phyloP scores from a whole-genome alignment of 23 tunicate species.

The Styela plicata region DNA sequence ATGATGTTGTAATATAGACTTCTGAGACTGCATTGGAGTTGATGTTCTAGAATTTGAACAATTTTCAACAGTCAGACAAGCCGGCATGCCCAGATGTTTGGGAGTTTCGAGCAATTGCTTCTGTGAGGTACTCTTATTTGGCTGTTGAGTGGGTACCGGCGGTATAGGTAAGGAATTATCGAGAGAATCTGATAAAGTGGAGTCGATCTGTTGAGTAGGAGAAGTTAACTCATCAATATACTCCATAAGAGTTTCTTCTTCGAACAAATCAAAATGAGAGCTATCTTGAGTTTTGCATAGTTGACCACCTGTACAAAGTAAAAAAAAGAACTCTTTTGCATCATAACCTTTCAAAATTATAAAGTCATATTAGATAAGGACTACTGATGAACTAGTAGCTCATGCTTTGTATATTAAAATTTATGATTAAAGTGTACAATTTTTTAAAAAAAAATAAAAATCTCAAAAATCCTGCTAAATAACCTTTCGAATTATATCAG shows the following conservation, averaged over 20 bases:
- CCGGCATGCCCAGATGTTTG: too few relatives aligned
- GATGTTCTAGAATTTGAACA: not conserved
- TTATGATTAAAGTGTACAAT: too few relatives aligned
- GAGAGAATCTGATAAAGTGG: not conserved
- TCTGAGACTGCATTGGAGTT: not conserved
- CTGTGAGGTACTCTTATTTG: not conserved
- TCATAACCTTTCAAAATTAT: too few relatives aligned
- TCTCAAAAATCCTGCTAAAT: too few relatives aligned
- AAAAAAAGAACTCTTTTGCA: too few relatives aligned
- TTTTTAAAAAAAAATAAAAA: too few relatives aligned
- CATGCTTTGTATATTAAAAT: too few relatives aligned
- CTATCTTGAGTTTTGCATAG: not conserved
- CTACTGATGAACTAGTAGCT: not conserved
- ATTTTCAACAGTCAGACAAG: not conserved
- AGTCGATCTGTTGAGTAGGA: conserved; percentile 6
- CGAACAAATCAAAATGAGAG: not conserved
- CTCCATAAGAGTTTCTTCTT: conserved; percentile 32
- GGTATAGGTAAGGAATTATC: not conserved
- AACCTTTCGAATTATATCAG: too few relatives aligned
- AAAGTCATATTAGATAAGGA: not conserved
- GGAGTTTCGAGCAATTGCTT: too few relatives aligned
- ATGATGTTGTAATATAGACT: not conserved
- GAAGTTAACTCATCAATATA: conserved; percentile 34
- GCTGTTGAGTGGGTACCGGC: not conserved
- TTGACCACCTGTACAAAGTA: not conserved